phyloP scores from a whole-genome alignment of 2,113 vertebrate genomes.

The Pteronura brasiliensis region DNA sequence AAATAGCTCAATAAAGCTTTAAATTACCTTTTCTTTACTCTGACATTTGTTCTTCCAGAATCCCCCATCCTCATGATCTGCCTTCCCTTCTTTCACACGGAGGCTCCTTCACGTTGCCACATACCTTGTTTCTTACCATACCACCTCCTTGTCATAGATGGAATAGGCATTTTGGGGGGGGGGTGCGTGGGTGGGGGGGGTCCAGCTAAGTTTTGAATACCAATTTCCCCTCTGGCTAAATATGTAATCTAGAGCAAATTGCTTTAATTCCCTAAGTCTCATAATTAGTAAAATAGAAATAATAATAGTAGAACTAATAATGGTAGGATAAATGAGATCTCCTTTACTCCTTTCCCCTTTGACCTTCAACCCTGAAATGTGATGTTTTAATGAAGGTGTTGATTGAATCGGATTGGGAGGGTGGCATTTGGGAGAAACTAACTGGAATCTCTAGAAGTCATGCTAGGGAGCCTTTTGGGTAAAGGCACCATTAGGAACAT shows the following conservation, averaged over 20 bases:
- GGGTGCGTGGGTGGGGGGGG: too few species aligned
- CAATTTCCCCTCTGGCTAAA: neutral
- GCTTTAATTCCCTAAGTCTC: neutral
- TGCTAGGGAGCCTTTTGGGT: neutral
- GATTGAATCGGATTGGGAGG: neutral
- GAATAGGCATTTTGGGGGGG: neutral
- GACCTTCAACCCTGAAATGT: neutral
- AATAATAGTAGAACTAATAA: neutral
- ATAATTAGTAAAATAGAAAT: neutral
- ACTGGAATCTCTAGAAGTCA: neutral
- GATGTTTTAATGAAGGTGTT: neutral
- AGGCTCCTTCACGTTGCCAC: neutral
- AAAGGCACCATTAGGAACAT: neutral
- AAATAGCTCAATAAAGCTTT: neutral
- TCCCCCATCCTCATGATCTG: neutral
- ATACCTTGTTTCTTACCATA: neutral
- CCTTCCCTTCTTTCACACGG: neutral
- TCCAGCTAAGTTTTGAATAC: neutral
- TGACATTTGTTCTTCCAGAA: neutral
- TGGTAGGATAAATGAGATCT: neutral
- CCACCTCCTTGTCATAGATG: neutral
- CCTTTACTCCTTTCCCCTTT: neutral
- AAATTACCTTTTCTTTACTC: neutral
- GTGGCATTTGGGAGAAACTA: neutral
- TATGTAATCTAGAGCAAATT: neutral